Evolutionary conservation across 1,140 invertebrate genomes (phyloP), one percentile per base, ranked within the genome.

Genomic region (Leucophenga varia): DNA sequence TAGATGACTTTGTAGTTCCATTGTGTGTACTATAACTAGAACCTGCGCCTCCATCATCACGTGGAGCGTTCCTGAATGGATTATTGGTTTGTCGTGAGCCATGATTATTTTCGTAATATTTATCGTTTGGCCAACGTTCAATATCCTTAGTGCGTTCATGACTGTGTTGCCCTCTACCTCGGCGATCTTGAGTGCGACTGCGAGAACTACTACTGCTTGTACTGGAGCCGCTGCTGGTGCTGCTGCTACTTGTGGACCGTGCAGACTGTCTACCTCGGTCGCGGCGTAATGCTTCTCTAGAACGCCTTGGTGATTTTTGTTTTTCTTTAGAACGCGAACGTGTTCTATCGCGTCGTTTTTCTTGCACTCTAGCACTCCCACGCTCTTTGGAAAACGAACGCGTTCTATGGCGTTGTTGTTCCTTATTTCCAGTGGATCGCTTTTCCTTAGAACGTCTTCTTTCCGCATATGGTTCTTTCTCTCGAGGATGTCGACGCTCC

Each of bases 61-160:
- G 52, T n/a, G n/a, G n/a, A n/a, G n/a, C n/a, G 3, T 61, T 60
- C 10, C 54, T 46, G 6, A 71, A 71, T 0, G 69, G 69, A 54
- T 72, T 72, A 3, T 55, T 5, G 50, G 42, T 3, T 53, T 51
- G 2, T 57, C 54, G 31, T n/a, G 18, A 19, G 14, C 19, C 14
- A 38, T 44, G 31, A 14, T 57, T 64, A 22, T 61, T 61, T 8
- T 75, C 70, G 43, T 53, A 38, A 13, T 46, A 77, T 14, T 71
- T 74, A 56, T 77, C 76, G 43, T 75, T 69, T 7, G 76, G 76
- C 76, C 76, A 77, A 17, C 75, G 71, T 17, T 77, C 74, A 2
- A 57, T 57, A 13, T 25, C 13, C 3, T 41, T 41, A 50, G 48
- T 13, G n/a, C 30, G 4, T n/a, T n/a, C n/a, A n/a, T n/a, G n/a